phyloP scores from a whole-genome alignment of 2,888 invertebrate genomes.

The Antitype chi region DNA sequence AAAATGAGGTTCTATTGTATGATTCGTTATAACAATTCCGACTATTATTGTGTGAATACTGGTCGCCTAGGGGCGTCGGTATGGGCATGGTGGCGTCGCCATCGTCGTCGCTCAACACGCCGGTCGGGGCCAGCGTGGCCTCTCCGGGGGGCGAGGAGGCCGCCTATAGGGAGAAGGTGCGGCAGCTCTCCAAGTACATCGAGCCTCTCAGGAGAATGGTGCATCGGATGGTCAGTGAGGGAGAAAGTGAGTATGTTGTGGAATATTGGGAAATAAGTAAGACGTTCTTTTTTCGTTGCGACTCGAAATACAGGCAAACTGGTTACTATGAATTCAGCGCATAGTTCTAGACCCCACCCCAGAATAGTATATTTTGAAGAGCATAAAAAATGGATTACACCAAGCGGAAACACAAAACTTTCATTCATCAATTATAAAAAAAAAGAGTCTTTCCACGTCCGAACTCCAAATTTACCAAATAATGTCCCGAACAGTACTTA shows the following conservation, averaged over 20 bases:
- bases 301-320: neutral
- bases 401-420: too few relatives aligned
- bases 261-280: neutral
- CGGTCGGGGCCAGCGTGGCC: constrained; percentile 88
- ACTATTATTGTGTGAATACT: constrained; percentile 52
- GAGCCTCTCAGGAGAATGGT: constrained; percentile 98
- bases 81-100: constrained; percentile 93
- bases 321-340: neutral
- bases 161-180: constrained; percentile 97
- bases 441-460: too few relatives aligned
- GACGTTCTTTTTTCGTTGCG: neutral
- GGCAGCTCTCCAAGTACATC: constrained; percentile 98
- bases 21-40: constrained; percentile 37
- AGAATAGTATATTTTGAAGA: neutral
- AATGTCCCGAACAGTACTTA: neutral
- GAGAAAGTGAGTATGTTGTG: constrained; percentile 88
- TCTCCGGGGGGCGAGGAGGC: constrained; percentile 94
- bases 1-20: constrained; percentile 10
- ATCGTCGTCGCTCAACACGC: constrained; percentile 95
- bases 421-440: too few relatives aligned
- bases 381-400: too few relatives aligned
- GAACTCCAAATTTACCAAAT: too few relatives aligned
- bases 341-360: neutral
- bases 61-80: constrained; percentile 76
- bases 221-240: constrained; percentile 96